Evolutionary conservation across 37 sponge, comb jelly and placozoan genomes (phyloP).

Genomic region (Eunapius fragilis): DNA sequence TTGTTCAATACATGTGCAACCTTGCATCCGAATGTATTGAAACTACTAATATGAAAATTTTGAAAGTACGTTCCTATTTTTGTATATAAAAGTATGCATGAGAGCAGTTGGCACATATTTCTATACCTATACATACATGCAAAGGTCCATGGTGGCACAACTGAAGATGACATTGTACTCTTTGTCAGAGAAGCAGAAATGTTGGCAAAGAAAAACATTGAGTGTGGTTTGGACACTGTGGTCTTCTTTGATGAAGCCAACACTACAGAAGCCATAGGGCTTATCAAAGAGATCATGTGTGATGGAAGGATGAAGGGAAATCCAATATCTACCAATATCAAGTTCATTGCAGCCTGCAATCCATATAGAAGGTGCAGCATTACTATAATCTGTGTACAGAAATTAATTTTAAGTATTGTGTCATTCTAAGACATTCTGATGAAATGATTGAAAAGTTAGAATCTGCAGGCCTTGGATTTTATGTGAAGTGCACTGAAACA

Average conservation of each 20-base stretch:
- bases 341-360: slow-evolving; percentile 94
- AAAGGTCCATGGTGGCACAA: slow-evolving; percentile 82
- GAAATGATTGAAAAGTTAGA: slow-evolving; percentile 36
- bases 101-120: no score
- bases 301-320: slow-evolving; percentile 74
- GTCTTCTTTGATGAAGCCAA: slow-evolving; percentile 98
- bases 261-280: slow-evolving; percentile 79
- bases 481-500: slow-evolving; percentile 27
- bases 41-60: slow-evolving; percentile 39
- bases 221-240: slow-evolving; percentile 62
- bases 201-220: slow-evolving; percentile 22
- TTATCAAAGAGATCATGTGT: slow-evolving; percentile 96
- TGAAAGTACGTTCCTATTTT: slow-evolving; percentile 53
- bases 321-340: slow-evolving; percentile 51
- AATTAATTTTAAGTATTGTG: no score
- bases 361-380: slow-evolving; percentile 80
- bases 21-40: slow-evolving; percentile 17
- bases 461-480: slow-evolving; percentile 42
- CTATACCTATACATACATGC: no score
- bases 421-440: slow-evolving; percentile 29
- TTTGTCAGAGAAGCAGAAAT: slow-evolving; percentile 48
- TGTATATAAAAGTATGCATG: no score
- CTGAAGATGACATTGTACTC: slow-evolving; percentile 49
- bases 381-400: no score
- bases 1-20: slow-evolving; percentile 86